Base-by-base conservation (phyloP, 2,888 invertebrate species). In the Hofmannophila pseudospretella region DNA sequence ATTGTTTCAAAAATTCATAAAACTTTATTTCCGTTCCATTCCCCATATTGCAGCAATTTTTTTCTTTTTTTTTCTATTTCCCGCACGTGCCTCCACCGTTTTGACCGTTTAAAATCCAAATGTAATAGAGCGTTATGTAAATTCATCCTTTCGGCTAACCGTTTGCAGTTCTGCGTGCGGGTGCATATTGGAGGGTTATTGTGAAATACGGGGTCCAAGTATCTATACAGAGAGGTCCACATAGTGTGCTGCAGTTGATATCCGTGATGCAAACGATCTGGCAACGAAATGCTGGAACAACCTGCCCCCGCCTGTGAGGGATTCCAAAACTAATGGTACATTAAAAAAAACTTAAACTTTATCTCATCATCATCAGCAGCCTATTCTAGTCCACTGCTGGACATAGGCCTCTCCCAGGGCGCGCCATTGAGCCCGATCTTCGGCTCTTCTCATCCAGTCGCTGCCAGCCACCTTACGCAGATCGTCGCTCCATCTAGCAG, bases 101-200 rank as follows among this genome's bases (percentile, higher is more conserved):
- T 56, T 58, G 56, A 58, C 53, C 52, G 45, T 56, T 61, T 58
- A 59, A 60, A 61, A 66, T 64, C 66, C 64, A 50, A 47, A 47
- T 59, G 45, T 69, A 71, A 69, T 67, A 67, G 64, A 58, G 66
- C 67, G 60, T 65, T 69, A 67, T 68, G 66, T 51, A 67, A 65
- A 69, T 61, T 51, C 43, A 37, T 38, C 46, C 46, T 38, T 38
- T 33, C 32, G 32, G 32, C 23, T 32, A 32, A 20, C 31, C 37
- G 13, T 32, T 32, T 4, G 27, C 13, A 20, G 12, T 4, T 14
- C 7, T 2, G 11, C 7, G 5, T 31, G 31, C 20, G 16, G 30
- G 13, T 23, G 22, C 38, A 22, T 30, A 30, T 38, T 38, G 33
- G 29, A 23, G 33, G 29, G 23, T 3, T 5, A 7, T 32, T 23